These are phyloP conservation scores for Laothoe populi DNA, from an alignment of 2,888 invertebrate species.

Conservation along the genomic window DNA sequence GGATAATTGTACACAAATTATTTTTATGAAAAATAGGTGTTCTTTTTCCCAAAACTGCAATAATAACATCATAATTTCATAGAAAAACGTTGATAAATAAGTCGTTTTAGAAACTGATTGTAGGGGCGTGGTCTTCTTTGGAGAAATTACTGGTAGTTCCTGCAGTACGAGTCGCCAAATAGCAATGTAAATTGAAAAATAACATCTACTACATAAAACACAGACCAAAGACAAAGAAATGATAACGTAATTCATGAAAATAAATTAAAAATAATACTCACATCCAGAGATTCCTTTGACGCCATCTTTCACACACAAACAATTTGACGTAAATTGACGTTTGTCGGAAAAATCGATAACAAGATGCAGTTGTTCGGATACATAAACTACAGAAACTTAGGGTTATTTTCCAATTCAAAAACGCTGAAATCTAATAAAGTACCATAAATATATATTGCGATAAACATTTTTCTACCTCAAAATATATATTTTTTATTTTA, in stretches of 20 bases:
- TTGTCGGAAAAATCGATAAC: slow-evolving; percentile 66
- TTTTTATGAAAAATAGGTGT: not conserved
- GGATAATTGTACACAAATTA: not conserved
- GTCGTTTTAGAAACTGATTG: slow-evolving; percentile 45
- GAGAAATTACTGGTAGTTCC: slow-evolving; percentile 13
- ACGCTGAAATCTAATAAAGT: no score
- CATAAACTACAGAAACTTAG: slow-evolving; percentile 18
- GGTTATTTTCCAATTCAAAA: no score
- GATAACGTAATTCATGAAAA: slow-evolving; percentile 35
- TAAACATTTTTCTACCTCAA: no score
- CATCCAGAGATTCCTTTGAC: slow-evolving; percentile 83
- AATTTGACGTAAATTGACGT: slow-evolving; percentile 73
- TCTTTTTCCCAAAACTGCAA: not conserved
- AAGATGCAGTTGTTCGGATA: slow-evolving; percentile 56
- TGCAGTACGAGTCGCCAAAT: not conserved
- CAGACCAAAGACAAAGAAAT: slow-evolving; percentile 28
- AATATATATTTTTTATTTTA: no score
- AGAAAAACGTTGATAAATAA: slow-evolving; percentile 38
- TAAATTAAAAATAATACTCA: slow-evolving; percentile 65
- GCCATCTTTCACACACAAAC: slow-evolving; percentile 82
- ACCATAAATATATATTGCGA: no score
- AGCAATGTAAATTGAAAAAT: slow-evolving; percentile 25
- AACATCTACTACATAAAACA: slow-evolving; percentile 30
- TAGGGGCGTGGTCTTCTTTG: slow-evolving; percentile 63
- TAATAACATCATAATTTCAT: slow-evolving; percentile 34